Evolutionary conservation across 1,140 invertebrate genomes (phyloP).

Genomic region (Grapholita molesta): DNA sequence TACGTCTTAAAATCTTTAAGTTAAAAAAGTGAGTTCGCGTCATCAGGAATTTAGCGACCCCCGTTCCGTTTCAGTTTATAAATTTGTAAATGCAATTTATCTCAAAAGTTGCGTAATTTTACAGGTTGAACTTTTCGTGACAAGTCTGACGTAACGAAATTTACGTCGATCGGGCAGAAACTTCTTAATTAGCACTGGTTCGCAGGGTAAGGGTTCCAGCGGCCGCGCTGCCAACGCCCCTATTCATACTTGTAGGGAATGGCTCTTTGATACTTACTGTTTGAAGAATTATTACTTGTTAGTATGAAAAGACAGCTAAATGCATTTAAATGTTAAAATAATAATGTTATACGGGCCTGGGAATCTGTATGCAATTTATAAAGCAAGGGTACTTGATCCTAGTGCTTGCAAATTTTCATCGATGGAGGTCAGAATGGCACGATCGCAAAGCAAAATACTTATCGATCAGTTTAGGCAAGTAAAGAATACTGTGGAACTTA

Average conservation of each 20-base stretch:
- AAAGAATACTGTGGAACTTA: no score
- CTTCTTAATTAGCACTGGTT: conserved; percentile 57
- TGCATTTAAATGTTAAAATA: no score
- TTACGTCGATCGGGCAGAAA: conserved; percentile 51
- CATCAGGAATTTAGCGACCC: conserved; percentile 29
- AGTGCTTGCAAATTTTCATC: no score
- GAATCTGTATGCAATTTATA: no score
- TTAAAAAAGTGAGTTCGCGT: background rate
- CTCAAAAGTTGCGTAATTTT: conserved; percentile 54
- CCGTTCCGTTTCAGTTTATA: conserved; percentile 30
- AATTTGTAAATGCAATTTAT: conserved; percentile 55
- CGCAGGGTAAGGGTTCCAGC: conserved; percentile 38
- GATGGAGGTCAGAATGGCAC: no score
- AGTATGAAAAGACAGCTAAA: background rate
- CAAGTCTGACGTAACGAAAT: conserved; percentile 55
- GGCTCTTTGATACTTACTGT: no score
- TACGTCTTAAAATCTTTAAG: background rate
- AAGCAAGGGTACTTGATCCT: no score
- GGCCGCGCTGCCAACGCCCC: conserved; percentile 20
- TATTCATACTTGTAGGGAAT: conserved; percentile 26
- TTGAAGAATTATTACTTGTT: background rate
- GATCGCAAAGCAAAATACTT: no score
- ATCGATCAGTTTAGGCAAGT: no score
- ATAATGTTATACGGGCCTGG: no score
- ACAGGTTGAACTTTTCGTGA: conserved; percentile 45